Evolutionary conservation across 1,140 invertebrate species (phyloP), one percentile per base, ranked within the genome.

Genomic region (Hesperophylax magnus): DNA sequence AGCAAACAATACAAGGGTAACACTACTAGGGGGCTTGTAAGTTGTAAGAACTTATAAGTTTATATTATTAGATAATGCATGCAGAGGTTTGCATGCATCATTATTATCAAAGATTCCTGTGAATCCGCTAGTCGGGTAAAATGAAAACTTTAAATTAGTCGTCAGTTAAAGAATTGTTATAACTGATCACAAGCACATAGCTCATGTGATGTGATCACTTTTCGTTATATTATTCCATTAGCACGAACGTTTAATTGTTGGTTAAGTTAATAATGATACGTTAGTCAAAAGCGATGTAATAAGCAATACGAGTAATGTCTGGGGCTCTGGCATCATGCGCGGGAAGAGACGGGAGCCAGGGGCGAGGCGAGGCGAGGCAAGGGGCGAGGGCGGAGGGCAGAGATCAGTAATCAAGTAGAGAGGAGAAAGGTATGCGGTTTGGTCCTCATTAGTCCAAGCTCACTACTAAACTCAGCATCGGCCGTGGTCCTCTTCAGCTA

Each of bases 1-100:
- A 81, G 77, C 79, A 81, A 81, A 82, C 77, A 78, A 61, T 56
- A 78, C 77, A 83, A 61, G 78, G 81, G 78, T 71, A 77, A 72
- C 52, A 83, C 75, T 76, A 76, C 72, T 47, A 58, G 22, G 18
- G 72, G n/a, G n/a, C n/a, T n/a, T n/a, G n/a, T n/a, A n/a, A n/a
- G n/a, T n/a, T n/a, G n/a, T n/a, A n/a, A n/a, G 72, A 34, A 31
- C 17, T 61, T 77, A 17, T 24, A 22, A 22, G 24, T 17, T 47
- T 53, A 52, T 18, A 76, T 61, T 52, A 77, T 77, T 63, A 77
- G 75, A 65, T 0, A 47, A 39, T 34, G 22, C 75, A 31, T 77
- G 60, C 75, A 65, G 15, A 52, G 18, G 67, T 52, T 39, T 24
- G 53, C 72, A 76, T 80, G 61, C 71, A 31, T 58, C 39, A 58